Conservation (phyloP, 2,797 vertebrate genomes). For the Glossophaga mutica region DNA sequence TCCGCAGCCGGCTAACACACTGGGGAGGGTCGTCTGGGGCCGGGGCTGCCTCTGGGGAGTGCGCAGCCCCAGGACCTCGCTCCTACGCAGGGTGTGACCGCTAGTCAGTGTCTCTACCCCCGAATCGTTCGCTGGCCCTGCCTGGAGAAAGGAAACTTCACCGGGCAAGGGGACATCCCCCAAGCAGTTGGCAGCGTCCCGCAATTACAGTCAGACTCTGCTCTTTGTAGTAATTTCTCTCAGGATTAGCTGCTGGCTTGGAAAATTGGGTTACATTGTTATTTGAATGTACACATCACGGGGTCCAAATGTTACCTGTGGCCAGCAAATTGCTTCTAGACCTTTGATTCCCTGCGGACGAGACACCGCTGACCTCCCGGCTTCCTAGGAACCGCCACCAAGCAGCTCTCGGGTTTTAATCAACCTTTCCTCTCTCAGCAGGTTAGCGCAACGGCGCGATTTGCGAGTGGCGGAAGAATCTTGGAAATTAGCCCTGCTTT, state of each 20-base stretch:
- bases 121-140: not conserved
- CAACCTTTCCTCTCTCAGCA: constrained; percentile 74
- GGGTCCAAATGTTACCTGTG: not conserved
- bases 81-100: not conserved
- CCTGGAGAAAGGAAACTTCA: not conserved
- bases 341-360: not conserved
- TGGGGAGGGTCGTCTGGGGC: not conserved
- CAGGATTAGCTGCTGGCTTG: constrained; percentile 40
- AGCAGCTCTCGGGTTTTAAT: constrained; percentile 51
- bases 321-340: constrained; percentile 43
- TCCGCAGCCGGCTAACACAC: not conserved
- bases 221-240: constrained; percentile 54
- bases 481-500: not conserved
- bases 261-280: constrained; percentile 55
- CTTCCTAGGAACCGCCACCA: not conserved
- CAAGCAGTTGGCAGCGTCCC: not conserved
- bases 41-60: not conserved
- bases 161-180: not conserved
- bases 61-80: not conserved
- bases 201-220: constrained; percentile 18
- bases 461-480: constrained; percentile 12
- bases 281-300: constrained; percentile 37
- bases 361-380: not conserved
- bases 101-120: not conserved
- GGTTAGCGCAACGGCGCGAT: constrained; percentile 66